Evolutionary conservation across 2,888 invertebrate genomes (phyloP), one percentile per base, ranked within the genome.

Genomic region (Callimorpha dominula): DNA sequence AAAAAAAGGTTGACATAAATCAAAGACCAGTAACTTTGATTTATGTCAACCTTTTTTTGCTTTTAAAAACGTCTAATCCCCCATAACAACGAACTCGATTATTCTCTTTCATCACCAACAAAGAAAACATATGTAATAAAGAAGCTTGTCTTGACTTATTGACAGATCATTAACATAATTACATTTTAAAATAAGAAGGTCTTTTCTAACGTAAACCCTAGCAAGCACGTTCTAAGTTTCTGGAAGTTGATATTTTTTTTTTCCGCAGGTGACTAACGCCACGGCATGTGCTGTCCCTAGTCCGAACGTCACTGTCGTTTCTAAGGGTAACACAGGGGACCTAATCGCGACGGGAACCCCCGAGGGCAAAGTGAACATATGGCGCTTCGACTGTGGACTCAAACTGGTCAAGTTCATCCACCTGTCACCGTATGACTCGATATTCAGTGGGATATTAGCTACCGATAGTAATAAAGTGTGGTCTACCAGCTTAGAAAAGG

Each of bases 361-460:
- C 0, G 96, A 97, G 8, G 97, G 97, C 50, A 96, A 97, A 74
- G 96, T 99, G 80, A 97, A 97, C 79, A 96, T 99, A 52, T 99
- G 98, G 97, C 97, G 98, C 89, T 97, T 98, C 76, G 97, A 97
- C 78, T 97, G 97, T 73, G 98, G 98, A 85, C 95, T 98, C 66
- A 97, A 97, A 85, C 93, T 97, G 73, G 96, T 96, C 85, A 97
- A 97, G 87, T 96, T 96, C 81, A 96, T 97, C 79, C 92, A 92
- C 75, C 88, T 96, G 11, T 93, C 95, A 57, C 92, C 95, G 6
- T 95, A 95, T 76, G 96, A 96, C 85, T 95, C 96, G 46, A 95
- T 95, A 81, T 95, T 95, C 85, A 95, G 95, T 80, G 95, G 95
- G 0, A 92, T 95, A 77, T 86, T 95, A 70, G 85, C 92, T 57